Evolutionary conservation across 2,888 invertebrate species (phyloP), one percentile per base, ranked within the genome.

Genomic region (Acleris holmiana): DNA sequence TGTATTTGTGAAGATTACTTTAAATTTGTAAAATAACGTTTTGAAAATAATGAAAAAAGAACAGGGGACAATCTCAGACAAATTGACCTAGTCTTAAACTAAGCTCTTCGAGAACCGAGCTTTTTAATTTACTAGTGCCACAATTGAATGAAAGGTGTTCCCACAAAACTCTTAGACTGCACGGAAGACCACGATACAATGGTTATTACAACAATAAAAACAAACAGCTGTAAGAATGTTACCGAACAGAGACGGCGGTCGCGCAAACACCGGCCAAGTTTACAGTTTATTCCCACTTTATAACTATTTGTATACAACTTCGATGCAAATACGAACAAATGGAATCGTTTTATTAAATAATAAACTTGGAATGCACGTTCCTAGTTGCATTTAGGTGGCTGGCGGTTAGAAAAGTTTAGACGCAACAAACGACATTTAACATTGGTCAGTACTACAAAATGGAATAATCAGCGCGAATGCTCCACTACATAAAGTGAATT

Each of bases 201-300:
- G 13, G 35, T 35, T 35, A 35, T 13, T 35, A 35, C 35, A 13
- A 49, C 5, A 49, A 49, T 21, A 13, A 49, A 18, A 49, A 15
- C 2, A 25, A 21, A 47, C 13, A 10, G 15, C 58, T n/a, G 21
- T 47, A 48, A 44, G 40, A 53, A 51, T 44, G 5, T 18, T 51
- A 40, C 51, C 10, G 55, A 23, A 13, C 29, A 23, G 41, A 56
- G 17, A 49, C n/a, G 21, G 50, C 50, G 7, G 46, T 57, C 35
- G 35, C 13, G n/a, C 19, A 63, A 25, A 44, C 29, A 15, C 44
- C 21, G 51, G 17, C 46, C 7, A 47, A 48, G 58, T 64, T 58
- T 41, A 18, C 41, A 56, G 10, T 63, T 57, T 63, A 63, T 48
- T 47, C 25, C 35, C 18, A 17, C 57, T 19, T 62, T 62, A 19